Base-by-base conservation (phyloP, 2,888 invertebrate species). In the Phlogophora meticulosa region DNA sequence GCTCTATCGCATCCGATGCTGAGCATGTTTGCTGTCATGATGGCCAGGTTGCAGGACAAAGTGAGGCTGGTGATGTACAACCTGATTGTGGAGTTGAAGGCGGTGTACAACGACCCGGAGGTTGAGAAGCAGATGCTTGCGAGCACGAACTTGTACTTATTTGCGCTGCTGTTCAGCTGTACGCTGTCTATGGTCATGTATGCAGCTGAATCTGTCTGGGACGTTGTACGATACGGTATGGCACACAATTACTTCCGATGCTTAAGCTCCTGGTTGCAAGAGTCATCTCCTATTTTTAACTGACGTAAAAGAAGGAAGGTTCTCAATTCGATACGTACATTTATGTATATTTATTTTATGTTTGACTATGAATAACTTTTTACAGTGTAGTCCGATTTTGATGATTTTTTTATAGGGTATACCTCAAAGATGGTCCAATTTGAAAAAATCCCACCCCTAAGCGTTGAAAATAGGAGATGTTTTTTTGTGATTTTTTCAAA, bases 71-170 rank as follows among this genome's bases (percentile, higher is more conserved):
- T 91, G 9, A 32, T 91, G 2, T 72, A 80, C 10, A 78, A 76
- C 4, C 63, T 91, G 40, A 64, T 81, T 0, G 70, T 89, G 1
- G 62, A 15, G 0, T 61, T 91, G 32, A 92, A 91, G 62, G 61
- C 61, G 3, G 59, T 80, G 0, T 79, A 88, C 65, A 92, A 90
- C 51, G 89, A 93, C 59, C 56, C 63, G 0, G 69, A 78, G 4
- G 82, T 91, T 9, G 92, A 93, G 45, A 70, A 60, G 49, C 66
- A 82, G 10, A 90, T 92, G 90, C 85, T 93, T 7, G 82, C 62
- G 36, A 88, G 79, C 48, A 74, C 84, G 0, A 73, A 76, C 42
- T 38, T 78, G 3, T 90, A 85, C 40, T 67, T 85, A 0, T 43
- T 64, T 0, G 81, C 85, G 0, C 82, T 87, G 40, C 5, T 83